phyloP scores from a whole-genome alignment of 1,140 invertebrate genomes.

The Zaprionus ornatus region DNA sequence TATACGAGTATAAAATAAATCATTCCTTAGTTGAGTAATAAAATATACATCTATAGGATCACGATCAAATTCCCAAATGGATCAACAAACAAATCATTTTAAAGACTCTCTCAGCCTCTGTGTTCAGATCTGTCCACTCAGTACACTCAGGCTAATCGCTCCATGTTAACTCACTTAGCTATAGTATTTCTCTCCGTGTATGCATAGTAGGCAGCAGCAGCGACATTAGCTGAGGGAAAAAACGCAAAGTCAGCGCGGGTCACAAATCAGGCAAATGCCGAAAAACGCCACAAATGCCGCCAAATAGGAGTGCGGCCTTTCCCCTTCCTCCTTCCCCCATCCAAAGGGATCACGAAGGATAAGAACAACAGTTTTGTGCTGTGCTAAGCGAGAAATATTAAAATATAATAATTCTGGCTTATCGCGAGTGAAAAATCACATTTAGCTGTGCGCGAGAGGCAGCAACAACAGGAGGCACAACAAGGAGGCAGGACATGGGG shows the following conservation, averaged over 20 bases:
- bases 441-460: conserved; percentile 56
- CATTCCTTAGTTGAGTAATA: too few species aligned
- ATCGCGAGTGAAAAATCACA: conserved; percentile 72
- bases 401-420: conserved; percentile 75
- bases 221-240: background rate
- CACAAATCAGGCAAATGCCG: conserved; percentile 50
- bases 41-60: too few species aligned
- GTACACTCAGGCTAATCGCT: background rate
- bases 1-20: too few species aligned
- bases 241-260: conserved; percentile 41
- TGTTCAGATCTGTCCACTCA: background rate
- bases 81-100: too few species aligned
- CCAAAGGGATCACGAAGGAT: conserved; percentile 18
- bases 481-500: conserved; percentile 34
- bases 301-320: background rate
- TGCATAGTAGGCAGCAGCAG: conserved; percentile 4
- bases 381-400: conserved; percentile 75
- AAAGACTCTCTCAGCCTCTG: too few species aligned
- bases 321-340: too few species aligned
- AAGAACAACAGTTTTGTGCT: conserved; percentile 50
- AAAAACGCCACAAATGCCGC: background rate
- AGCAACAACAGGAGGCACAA: conserved; percentile 15
- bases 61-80: too few species aligned
- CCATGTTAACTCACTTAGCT: background rate
- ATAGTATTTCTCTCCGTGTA: background rate